A percentile compares a stretch with the other conserved stretches of the same genome.
Conservation (phyloP, 2,113 vertebrate species). For the Sinocyclocheilus anophthalmus region DNA sequence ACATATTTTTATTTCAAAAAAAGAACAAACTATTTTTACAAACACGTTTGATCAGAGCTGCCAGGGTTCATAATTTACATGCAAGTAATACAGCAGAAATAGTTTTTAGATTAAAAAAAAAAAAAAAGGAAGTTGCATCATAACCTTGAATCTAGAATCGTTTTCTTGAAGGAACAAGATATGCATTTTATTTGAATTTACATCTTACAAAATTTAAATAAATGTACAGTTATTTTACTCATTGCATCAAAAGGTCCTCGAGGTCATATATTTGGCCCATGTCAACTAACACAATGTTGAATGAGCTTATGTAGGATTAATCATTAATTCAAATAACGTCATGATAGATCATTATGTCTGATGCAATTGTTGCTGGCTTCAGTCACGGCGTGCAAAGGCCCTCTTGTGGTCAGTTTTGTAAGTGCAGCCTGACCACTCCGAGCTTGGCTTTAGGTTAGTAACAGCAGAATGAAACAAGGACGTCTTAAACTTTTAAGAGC, state of each 20-base stretch:
- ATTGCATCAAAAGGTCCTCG: background rate
- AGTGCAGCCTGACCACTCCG: constrained; percentile 12
- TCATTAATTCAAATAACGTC: background rate
- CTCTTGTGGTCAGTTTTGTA: constrained; percentile 4
- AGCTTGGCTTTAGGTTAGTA: background rate
- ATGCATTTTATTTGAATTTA: background rate
- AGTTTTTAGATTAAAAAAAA: background rate
- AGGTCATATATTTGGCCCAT: constrained; percentile 3
- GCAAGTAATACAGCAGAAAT: background rate
- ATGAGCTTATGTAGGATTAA: background rate
- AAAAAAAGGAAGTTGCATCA: background rate
- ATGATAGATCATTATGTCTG: background rate
- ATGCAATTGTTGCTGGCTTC: background rate
- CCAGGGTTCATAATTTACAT: constrained; percentile 12
- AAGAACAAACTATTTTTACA: background rate
- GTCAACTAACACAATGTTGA: background rate
- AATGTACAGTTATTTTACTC: background rate
- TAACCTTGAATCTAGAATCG: background rate
- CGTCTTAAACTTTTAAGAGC: background rate
- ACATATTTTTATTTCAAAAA: background rate
- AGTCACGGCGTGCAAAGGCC: background rate
- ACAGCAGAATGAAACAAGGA: background rate
- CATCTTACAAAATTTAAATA: background rate
- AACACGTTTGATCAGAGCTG: constrained; percentile 8
- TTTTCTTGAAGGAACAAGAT: background rate